A percentile compares a stretch with the other conserved stretches of the same genome.
These are phyloP conservation scores for Quadriops clusia DNA, from an alignment of 2,888 invertebrate genomes.

Conservation along the genomic window DNA sequence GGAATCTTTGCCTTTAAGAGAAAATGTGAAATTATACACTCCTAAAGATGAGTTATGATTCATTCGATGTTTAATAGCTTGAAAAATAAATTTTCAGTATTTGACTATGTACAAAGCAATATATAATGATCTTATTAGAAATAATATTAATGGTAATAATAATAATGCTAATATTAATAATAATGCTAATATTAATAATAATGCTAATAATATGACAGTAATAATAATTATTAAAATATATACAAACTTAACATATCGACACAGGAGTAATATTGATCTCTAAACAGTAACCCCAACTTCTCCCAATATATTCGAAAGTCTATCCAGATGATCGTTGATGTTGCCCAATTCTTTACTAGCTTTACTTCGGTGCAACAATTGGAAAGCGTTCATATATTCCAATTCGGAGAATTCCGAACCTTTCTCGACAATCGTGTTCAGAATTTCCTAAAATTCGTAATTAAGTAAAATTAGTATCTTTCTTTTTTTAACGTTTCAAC, in stretches of 20 bases:
- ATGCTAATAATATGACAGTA: conserved; percentile 3
- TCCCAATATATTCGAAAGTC: conserved; percentile 74
- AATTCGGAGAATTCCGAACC: conserved; percentile 79
- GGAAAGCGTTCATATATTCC: conserved; percentile 78
- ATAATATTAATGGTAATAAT: too few relatives aligned
- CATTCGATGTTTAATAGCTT: not conserved
- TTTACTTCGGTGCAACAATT: conserved; percentile 56
- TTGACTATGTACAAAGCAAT: too few relatives aligned
- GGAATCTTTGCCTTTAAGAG: conserved; percentile 46
- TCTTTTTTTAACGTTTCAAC: too few relatives aligned
- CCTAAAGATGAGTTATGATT: not conserved
- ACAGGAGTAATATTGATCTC: too few relatives aligned
- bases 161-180: too few relatives aligned
- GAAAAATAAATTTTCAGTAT: too few relatives aligned
- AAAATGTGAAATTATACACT: conserved; percentile 40
- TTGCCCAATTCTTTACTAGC: conserved; percentile 41
- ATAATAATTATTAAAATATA: conserved; percentile 3
- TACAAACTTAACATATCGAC: conserved; percentile 3
- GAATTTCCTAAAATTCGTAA: conserved; percentile 54
- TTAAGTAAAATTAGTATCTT: conserved; percentile 2
- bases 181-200: not conserved
- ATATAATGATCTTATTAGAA: too few relatives aligned
- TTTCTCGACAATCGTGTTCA: conserved; percentile 71
- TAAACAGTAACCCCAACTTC: conserved; percentile 72
- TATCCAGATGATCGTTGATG: conserved; percentile 59